A percentile compares a stretch with the other conserved stretches of the same genome.
Conservation (phyloP, 2,888 invertebrate genomes). For the Parnassius apollo region DNA sequence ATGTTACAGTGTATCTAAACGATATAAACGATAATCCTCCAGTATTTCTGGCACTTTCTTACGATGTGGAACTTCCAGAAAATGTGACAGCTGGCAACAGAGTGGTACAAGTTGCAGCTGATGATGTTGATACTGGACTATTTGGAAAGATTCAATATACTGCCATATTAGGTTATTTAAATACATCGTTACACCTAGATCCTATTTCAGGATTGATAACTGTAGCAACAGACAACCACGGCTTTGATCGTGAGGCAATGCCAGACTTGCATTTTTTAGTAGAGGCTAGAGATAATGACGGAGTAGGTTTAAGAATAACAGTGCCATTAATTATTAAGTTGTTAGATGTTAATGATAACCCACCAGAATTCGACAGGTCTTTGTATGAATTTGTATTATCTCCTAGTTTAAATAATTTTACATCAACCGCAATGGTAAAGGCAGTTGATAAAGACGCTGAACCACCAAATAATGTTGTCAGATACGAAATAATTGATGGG, state of each 20-base stretch:
- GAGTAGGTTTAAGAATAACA: slow-evolving; percentile 87
- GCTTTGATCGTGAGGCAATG: slow-evolving; percentile 91
- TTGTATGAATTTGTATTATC: slow-evolving; percentile 91
- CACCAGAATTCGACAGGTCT: slow-evolving; percentile 89
- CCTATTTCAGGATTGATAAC: slow-evolving; percentile 89
- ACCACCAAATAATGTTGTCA: slow-evolving; percentile 91
- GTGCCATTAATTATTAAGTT: slow-evolving; percentile 88
- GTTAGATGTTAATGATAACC: slow-evolving; percentile 91
- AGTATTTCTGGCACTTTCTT: slow-evolving; percentile 86
- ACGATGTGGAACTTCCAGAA: slow-evolving; percentile 89
- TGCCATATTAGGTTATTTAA: slow-evolving; percentile 87
- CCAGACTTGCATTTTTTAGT: slow-evolving; percentile 89
- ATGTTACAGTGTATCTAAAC: slow-evolving; percentile 89
- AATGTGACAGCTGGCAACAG: slow-evolving; percentile 88
- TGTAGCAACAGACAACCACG: slow-evolving; percentile 87
- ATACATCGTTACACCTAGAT: slow-evolving; percentile 89
- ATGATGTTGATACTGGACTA: slow-evolving; percentile 89
- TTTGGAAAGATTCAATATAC: slow-evolving; percentile 91
- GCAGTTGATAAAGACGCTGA: slow-evolving; percentile 92
- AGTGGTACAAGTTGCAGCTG: slow-evolving; percentile 89
- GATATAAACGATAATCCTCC: slow-evolving; percentile 96
- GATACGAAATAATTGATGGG: slow-evolving; percentile 90
- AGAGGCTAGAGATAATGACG: slow-evolving; percentile 93
- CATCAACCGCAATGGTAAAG: slow-evolving; percentile 88
- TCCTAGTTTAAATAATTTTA: slow-evolving; percentile 87